Conservation (phyloP, 2,888 invertebrate species). For the Adineta ricciae region DNA sequence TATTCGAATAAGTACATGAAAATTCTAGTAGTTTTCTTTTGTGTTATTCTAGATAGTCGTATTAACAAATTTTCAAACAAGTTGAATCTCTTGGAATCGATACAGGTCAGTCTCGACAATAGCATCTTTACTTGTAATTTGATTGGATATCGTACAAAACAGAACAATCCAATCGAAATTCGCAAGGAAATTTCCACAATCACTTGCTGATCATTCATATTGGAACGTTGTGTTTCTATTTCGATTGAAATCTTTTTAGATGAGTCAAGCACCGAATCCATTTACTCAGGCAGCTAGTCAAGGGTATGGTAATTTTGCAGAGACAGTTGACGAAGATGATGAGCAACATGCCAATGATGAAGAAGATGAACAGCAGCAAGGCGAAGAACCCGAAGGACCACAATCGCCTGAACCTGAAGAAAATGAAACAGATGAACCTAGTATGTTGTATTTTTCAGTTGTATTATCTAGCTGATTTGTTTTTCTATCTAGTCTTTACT, state of each 20-base stretch:
- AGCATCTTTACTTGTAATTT: too few species aligned
- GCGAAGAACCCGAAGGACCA: background rate
- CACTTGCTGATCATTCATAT: too few species aligned
- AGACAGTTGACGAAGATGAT: background rate
- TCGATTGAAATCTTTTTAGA: background rate
- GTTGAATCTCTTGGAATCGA: too few species aligned
- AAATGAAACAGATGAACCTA: background rate
- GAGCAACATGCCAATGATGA: background rate
- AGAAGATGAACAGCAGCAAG: background rate
- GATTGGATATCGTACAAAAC: too few species aligned
- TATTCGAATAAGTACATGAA: background rate
- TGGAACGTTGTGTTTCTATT: too few species aligned
- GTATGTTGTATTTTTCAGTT: background rate
- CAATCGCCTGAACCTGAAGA: background rate
- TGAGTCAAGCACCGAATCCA: slow-evolving; percentile 1
- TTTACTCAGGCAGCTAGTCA: background rate
- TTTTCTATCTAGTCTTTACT: background rate
- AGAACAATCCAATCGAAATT: too few species aligned
- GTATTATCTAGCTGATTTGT: background rate
- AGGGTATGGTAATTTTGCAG: background rate
- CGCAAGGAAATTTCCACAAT: too few species aligned
- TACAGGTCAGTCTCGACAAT: too few species aligned
- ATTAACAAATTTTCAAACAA: too few species aligned
- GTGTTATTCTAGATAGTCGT: background rate
- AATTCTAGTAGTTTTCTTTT: background rate